Evolutionary conservation across 2,888 invertebrate species (phyloP).

Genomic region (Coremacera marginata): DNA sequence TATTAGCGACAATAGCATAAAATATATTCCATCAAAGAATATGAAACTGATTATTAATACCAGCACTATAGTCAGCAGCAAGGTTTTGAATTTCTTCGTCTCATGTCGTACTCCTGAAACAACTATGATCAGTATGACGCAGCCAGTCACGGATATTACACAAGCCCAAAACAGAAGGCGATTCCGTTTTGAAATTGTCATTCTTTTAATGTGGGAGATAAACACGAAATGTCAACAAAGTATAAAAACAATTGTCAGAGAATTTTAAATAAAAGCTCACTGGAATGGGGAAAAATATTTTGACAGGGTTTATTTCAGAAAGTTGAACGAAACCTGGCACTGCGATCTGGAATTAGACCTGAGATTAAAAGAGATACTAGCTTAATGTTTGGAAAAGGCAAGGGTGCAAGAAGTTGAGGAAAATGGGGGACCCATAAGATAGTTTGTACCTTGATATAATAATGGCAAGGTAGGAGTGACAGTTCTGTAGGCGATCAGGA

Average conservation of each 20-base stretch:
- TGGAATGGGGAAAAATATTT: no score
- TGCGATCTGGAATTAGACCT: no score
- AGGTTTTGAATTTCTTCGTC: slow-evolving; percentile 49
- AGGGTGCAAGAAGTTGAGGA: no score
- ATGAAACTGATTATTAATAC: slow-evolving; percentile 51
- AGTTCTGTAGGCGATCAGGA: no score
- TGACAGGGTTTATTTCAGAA: neutral
- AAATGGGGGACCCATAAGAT: no score
- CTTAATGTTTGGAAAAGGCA: no score
- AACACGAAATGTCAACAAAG: neutral
- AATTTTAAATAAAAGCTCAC: neutral
- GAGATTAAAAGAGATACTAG: no score
- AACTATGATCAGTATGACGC: slow-evolving; percentile 19
- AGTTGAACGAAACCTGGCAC: no score
- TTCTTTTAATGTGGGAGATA: neutral
- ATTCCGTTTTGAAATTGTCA: neutral
- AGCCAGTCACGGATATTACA: neutral
- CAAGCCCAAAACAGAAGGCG: slow-evolving; percentile 27
- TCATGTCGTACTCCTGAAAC: slow-evolving; percentile 54
- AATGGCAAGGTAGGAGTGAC: no score
- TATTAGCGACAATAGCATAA: slow-evolving; percentile 46
- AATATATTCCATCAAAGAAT: slow-evolving; percentile 53
- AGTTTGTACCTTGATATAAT: no score
- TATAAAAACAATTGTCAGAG: neutral
- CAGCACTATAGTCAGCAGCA: slow-evolving; percentile 49